Evolutionary conservation across 2,113 vertebrate genomes (phyloP).

Genomic region (Gambusia affinis): DNA sequence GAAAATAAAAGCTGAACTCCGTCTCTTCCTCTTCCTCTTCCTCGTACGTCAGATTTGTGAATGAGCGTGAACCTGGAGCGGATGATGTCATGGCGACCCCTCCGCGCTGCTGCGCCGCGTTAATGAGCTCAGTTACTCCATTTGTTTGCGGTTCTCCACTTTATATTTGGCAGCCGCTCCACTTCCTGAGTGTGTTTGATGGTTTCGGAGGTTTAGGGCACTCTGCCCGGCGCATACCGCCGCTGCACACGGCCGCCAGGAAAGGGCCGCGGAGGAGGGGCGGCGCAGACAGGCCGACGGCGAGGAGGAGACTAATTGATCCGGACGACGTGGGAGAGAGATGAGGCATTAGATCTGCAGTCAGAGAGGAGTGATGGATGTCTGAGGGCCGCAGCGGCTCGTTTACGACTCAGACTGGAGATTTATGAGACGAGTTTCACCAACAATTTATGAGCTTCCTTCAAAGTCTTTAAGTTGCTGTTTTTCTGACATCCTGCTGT

Average conservation of each 20-base stretch:
- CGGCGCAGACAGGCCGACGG: conserved; percentile 70
- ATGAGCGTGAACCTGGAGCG: conserved; percentile 4
- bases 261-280: conserved; percentile 58
- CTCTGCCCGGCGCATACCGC: conserved; percentile 45
- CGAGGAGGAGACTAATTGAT: conserved; percentile 59
- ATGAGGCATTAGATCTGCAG: conserved; percentile 19
- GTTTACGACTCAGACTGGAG: background rate
- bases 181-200: conserved; percentile 75
- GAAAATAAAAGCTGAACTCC: background rate
- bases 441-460: background rate
- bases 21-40: too few species aligned
- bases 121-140: conserved; percentile 65
- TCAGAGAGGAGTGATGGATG: conserved; percentile 6
- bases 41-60: conserved; percentile 30
- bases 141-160: conserved; percentile 60
- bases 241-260: conserved; percentile 66
- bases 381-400: background rate
- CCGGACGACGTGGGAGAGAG: conserved; percentile 28
- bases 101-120: conserved; percentile 15
- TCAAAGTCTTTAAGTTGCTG: background rate
- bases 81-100: conserved; percentile 60
- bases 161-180: conserved; percentile 53
- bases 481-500: background rate
- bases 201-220: conserved; percentile 65
- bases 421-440: background rate